Evolutionary conservation across 2,113 vertebrate species (phyloP).

Genomic region (Seriola aureovittata): DNA sequence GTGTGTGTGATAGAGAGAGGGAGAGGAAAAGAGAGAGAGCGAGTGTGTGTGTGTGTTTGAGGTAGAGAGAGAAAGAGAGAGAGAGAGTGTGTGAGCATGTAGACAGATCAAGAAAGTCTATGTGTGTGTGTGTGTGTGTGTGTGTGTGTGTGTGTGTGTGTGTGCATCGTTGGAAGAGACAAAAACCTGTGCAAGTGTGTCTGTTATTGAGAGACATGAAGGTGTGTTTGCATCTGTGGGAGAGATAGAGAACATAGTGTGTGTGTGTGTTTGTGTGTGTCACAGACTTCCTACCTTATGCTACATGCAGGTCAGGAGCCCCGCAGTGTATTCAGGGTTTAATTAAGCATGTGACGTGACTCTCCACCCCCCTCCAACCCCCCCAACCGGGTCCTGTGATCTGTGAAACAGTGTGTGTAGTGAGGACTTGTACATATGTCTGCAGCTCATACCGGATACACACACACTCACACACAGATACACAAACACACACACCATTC

Average conservation of each 20-base stretch:
- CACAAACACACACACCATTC: constrained; percentile 19
- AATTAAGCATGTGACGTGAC: constrained; percentile 79
- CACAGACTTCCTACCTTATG: constrained; percentile 69
- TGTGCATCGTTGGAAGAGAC: constrained; percentile 7
- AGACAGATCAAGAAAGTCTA: constrained; percentile 41
- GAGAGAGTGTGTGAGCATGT: constrained; percentile 5
- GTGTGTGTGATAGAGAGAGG: constrained; percentile 35
- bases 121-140: too few species aligned
- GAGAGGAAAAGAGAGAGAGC: constrained; percentile 35
- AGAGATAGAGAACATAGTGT: constrained; percentile 7
- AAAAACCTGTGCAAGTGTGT: constrained; percentile 21
- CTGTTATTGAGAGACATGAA: constrained; percentile 7
- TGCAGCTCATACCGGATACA: constrained; percentile 12
- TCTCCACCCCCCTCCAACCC: background rate
- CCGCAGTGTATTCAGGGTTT: constrained; percentile 69
- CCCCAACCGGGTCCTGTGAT: constrained; percentile 61
- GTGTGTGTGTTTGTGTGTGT: constrained; percentile 38
- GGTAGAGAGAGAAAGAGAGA: constrained; percentile 3
- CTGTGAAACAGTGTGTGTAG: constrained; percentile 63
- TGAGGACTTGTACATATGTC: constrained; percentile 69
- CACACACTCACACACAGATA: constrained; percentile 24
- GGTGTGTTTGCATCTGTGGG: constrained; percentile 31
- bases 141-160: constrained; percentile 8
- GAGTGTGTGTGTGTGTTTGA: constrained; percentile 42
- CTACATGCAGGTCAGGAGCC: constrained; percentile 77